Evolutionary conservation across 2,888 invertebrate species (phyloP).

Genomic region (Ditula angustiorana): DNA sequence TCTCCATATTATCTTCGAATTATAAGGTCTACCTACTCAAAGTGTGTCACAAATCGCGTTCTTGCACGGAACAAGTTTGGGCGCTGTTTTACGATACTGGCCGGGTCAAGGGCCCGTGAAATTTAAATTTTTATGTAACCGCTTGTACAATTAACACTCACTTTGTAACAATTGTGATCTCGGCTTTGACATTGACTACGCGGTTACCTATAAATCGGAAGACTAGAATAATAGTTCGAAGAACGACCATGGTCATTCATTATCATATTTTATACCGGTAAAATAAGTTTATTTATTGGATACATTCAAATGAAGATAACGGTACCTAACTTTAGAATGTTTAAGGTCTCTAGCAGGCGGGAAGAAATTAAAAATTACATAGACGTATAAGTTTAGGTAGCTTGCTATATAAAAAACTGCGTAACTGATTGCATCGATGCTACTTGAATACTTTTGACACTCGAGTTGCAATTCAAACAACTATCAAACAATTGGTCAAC

Average conservation of each 20-base stretch:
- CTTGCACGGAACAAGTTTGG: slow-evolving; percentile 31
- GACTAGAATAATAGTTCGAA: no score
- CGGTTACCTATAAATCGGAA: neutral
- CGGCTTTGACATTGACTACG: slow-evolving; percentile 36
- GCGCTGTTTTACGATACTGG: slow-evolving; percentile 16
- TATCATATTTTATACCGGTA: no score
- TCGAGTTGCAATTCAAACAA: slow-evolving; percentile 8
- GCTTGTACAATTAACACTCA: slow-evolving; percentile 24
- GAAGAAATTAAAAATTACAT: no score
- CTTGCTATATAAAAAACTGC: no score
- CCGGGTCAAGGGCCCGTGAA: slow-evolving; percentile 37
- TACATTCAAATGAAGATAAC: no score
- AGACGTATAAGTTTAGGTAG: no score
- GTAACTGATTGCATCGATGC: no score
- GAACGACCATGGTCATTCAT: no score
- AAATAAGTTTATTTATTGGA: no score
- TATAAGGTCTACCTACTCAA: slow-evolving; percentile 1
- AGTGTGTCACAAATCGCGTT: slow-evolving; percentile 31
- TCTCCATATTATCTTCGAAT: neutral
- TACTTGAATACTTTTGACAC: no score
- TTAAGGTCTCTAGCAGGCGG: no score
- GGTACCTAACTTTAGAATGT: no score
- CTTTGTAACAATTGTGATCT: slow-evolving; percentile 12
- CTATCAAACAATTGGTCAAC: slow-evolving; percentile 15
- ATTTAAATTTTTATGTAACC: slow-evolving; percentile 34